A percentile compares a stretch with the other conserved stretches of the same genome.
Evolutionary conservation across 2,113 vertebrate species (phyloP).

Genomic region (Podocnemis expansa): DNA sequence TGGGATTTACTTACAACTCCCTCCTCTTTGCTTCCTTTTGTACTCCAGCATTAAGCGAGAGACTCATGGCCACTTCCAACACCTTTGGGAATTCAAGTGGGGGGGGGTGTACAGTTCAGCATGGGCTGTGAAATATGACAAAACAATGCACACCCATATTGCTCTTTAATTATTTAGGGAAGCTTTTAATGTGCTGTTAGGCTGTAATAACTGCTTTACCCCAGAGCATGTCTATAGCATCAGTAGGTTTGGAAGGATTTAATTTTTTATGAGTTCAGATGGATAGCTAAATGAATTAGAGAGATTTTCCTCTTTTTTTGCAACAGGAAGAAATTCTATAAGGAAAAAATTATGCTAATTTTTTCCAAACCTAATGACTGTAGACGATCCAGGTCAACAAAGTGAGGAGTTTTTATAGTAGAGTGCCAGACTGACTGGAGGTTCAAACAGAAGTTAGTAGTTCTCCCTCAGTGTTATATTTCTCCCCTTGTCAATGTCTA

Average conservation of each 20-base stretch:
- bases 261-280: slow-evolving; percentile 64
- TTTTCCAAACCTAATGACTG: neutral
- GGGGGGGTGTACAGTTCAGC: neutral
- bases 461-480: neutral
- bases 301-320: neutral
- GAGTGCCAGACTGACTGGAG: neutral
- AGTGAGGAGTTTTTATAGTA: slow-evolving; percentile 4
- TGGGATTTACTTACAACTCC: neutral
- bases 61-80: neutral
- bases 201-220: slow-evolving; percentile 39
- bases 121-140: neutral
- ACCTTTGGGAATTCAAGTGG: neutral
- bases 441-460: slow-evolving; percentile 9
- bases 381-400: neutral
- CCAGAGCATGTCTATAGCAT: slow-evolving; percentile 50
- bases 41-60: neutral
- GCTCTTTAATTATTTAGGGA: slow-evolving; percentile 67
- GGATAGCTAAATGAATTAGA: neutral
- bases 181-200: slow-evolving; percentile 45
- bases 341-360: neutral
- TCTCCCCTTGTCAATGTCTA: neutral
- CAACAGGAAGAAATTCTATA: neutral
- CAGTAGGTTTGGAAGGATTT: slow-evolving; percentile 40
- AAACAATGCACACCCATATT: neutral
- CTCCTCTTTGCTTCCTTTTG: neutral